These are phyloP conservation scores for Lutjanus campechanus DNA, from an alignment of 2,797 vertebrate genomes.

Conservation along the genomic window DNA sequence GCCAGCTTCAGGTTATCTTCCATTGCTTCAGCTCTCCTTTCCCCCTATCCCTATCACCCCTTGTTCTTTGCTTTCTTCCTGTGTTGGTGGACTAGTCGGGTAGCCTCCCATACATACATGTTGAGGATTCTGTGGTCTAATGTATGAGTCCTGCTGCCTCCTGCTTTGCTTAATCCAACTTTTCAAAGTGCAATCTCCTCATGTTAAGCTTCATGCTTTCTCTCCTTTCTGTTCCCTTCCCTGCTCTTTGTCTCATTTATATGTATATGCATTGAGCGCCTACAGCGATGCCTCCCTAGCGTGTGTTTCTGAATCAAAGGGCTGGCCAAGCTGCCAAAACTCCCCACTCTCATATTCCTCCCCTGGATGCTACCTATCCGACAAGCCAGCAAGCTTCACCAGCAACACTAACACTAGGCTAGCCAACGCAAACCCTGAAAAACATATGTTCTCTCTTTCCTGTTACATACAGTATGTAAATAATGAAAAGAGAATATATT, in stretches of 20 bases:
- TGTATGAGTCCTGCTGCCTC: constrained; percentile 56
- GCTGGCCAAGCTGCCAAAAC: constrained; percentile 65
- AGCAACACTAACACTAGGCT: constrained; percentile 36
- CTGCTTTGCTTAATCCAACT: constrained; percentile 82
- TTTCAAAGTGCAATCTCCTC: constrained; percentile 69
- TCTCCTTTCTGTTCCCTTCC: constrained; percentile 55
- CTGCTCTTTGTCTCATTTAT: constrained; percentile 73
- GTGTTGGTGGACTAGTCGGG: constrained; percentile 32
- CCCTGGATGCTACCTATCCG: constrained; percentile 45
- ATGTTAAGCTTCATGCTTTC: constrained; percentile 77
- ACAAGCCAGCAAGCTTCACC: constrained; percentile 34
- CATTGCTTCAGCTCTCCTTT: constrained; percentile 10
- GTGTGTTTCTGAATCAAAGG: constrained; percentile 71
- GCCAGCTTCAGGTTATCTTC: constrained; percentile 24
- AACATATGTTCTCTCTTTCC: constrained; percentile 36
- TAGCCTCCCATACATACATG: constrained; percentile 46
- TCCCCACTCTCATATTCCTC: constrained; percentile 46
- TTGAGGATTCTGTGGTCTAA: constrained; percentile 48
- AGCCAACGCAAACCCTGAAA: constrained; percentile 32
- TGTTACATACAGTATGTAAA: constrained; percentile 31
- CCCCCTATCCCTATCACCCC: not conserved
- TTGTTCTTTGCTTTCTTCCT: constrained; percentile 9
- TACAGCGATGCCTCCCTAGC: constrained; percentile 75
- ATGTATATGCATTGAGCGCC: constrained; percentile 81
- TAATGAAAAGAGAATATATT: constrained; percentile 21